Evolutionary conservation across 2,113 vertebrate genomes (phyloP).

Genomic region (Sakesphorus luctuosus): DNA sequence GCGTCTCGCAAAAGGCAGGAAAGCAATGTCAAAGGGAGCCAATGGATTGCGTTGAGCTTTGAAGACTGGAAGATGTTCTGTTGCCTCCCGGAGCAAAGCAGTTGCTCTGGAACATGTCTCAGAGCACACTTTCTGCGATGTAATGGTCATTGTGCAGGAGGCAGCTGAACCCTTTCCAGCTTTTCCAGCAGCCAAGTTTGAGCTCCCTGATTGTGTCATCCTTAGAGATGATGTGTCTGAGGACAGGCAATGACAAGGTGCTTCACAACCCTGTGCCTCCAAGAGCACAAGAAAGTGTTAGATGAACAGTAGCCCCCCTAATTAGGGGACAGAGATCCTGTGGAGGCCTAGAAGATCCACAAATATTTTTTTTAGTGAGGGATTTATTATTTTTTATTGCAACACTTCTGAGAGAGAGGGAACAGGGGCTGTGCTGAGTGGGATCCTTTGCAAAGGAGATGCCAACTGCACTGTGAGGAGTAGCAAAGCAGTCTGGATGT

Average conservation of each 20-base stretch:
- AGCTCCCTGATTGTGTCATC: not conserved
- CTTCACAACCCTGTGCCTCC: not conserved
- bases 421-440: accelerated
- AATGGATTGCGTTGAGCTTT: not conserved
- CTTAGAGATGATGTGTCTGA: not conserved
- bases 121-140: not conserved
- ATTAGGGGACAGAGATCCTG: not conserved
- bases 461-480: not conserved
- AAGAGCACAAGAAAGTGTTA: not conserved
- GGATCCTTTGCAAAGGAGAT: not conserved
- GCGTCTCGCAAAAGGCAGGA: not conserved
- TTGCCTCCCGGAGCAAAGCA: not conserved
- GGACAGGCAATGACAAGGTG: not conserved
- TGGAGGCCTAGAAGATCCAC: not conserved
- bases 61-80: not conserved
- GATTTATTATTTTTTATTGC: not conserved
- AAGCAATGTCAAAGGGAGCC: not conserved
- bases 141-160: not conserved
- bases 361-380: not conserved
- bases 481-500: not conserved
- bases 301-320: not conserved
- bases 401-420: not conserved
- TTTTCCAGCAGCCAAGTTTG: not conserved
- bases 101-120: not conserved
- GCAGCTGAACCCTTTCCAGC: not conserved